These are phyloP conservation scores for Ictidomys tridecemlineatus DNA, from an alignment of 2,113 vertebrate genomes.

Conservation along the genomic window DNA sequence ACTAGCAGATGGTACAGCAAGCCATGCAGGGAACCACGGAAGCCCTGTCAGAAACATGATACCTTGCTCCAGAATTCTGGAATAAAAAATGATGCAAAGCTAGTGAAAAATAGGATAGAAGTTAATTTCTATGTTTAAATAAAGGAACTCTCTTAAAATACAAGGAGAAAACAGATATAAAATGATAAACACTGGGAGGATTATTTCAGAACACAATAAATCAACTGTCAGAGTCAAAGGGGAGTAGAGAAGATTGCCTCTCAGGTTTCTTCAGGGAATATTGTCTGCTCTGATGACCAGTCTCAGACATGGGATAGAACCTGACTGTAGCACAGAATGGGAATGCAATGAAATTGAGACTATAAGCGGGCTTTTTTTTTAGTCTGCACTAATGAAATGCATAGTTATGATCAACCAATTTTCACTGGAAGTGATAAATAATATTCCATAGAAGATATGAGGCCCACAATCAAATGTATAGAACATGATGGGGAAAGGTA, in stretches of 20 bases:
- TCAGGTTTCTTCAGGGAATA: too few relatives aligned
- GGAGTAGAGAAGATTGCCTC: neutral
- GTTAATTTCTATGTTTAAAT: neutral
- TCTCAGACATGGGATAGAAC: neutral
- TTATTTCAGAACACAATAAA: too few relatives aligned
- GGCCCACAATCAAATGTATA: too few relatives aligned
- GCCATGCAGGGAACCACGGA: neutral
- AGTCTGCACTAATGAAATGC: accelerated
- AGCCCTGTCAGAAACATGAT: neutral
- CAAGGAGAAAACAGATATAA: too few relatives aligned
- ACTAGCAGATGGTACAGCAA: neutral
- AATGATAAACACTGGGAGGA: too few relatives aligned
- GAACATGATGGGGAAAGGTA: neutral
- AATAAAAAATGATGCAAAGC: neutral
- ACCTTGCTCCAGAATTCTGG: neutral
- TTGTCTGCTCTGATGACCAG: neutral
- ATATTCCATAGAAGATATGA: too few relatives aligned
- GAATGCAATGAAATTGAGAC: neutral
- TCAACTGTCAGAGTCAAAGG: too few relatives aligned
- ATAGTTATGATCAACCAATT: neutral
- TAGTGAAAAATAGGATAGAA: neutral
- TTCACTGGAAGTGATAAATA: neutral
- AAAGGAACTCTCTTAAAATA: neutral
- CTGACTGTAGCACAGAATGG: neutral
- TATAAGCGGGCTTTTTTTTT: accelerated